Base-by-base conservation (phyloP, 1,140 invertebrate genomes). In the Mactra quadrangularis region DNA sequence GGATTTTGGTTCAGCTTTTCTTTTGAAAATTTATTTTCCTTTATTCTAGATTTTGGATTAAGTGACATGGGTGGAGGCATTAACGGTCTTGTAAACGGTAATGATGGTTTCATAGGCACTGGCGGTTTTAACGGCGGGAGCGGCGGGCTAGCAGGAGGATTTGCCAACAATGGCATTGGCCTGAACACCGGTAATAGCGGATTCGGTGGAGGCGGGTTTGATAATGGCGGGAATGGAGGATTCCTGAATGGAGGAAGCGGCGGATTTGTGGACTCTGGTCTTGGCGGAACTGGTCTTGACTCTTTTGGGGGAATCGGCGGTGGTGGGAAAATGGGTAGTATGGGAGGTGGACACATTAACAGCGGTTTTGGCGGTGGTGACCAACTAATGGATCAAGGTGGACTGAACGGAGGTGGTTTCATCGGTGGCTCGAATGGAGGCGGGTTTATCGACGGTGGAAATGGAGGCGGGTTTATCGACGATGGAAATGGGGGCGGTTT, bases 81-180 rank as follows among this genome's bases (percentile, higher is more conserved):
- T 22, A 68, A 50, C 22, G 45, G 19, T 11, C 11, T 68, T 1
- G 7, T 68, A 2, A 68, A 50, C 25, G 64, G 45, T 29, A 68
- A 68, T 33, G 27, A 68, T 22, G 70, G 70, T 15, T 72, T 72
- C 19, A 50, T 57, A 2, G 41, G 55, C n/a, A 47, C 50, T 22
- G 70, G 70, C 29, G 64, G 64, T 3, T 50, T 68, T 50, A 33
- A 47, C 0, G 22, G 47, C 6, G 64, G 45, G 3, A 41, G 41
- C n/a, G 19, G 13, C n/a, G 70, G 31, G 1, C 31, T 31, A 25
- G 19, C 19, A 13, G 70, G 31, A 2, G 50, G 50, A 35, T 35
- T 55, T 55, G 25, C 35, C 15, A 57, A 57, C 13, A 31, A 57
- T 25, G 50, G 53, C 4, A 22, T 72, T 47, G 52, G 31, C 7